Percentiles rank a stretch among this genome's conserved stretches.
phyloP scores from a whole-genome alignment of 2,888 invertebrate species.

The Timema podura region DNA sequence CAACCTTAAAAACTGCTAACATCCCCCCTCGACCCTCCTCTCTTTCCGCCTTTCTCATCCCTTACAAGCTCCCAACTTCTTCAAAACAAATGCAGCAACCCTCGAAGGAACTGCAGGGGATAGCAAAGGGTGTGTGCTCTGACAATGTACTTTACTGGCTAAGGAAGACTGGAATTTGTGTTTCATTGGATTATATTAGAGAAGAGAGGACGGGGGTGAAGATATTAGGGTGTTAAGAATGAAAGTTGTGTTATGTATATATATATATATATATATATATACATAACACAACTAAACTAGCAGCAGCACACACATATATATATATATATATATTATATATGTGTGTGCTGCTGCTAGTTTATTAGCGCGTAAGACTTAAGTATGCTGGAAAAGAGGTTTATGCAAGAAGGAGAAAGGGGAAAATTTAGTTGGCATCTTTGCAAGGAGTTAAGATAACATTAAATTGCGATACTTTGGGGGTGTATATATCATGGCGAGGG shows the following conservation, averaged over 20 bases:
- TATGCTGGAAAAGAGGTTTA: neutral
- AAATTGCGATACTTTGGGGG: neutral
- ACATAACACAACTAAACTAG: too few relatives aligned
- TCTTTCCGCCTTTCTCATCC: too few relatives aligned
- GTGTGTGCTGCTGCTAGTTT: neutral
- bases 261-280: too few relatives aligned
- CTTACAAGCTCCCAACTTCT: too few relatives aligned
- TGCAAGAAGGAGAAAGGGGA: slow-evolving; percentile 5
- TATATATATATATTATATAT: too few relatives aligned
- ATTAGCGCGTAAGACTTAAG: slow-evolving; percentile 12
- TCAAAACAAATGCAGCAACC: slow-evolving; percentile 6
- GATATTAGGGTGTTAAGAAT: neutral
- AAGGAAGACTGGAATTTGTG: slow-evolving; percentile 25
- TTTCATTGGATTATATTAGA: slow-evolving; percentile 28
- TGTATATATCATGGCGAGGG: too few relatives aligned
- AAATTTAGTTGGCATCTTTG: neutral
- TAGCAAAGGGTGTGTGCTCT: slow-evolving; percentile 12
- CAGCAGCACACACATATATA: too few relatives aligned
- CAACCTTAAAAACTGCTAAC: neutral
- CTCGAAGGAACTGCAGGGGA: slow-evolving; percentile 8
- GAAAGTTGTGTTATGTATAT: too few relatives aligned
- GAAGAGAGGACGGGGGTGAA: slow-evolving; percentile 8
- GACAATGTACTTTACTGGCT: slow-evolving; percentile 22
- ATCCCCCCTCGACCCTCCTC: too few relatives aligned
- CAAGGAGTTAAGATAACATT: slow-evolving; percentile 1